Evolutionary conservation across 2,113 vertebrate genomes (phyloP), one percentile per base, ranked within the genome.

Genomic region (Chionodraco myersi): DNA sequence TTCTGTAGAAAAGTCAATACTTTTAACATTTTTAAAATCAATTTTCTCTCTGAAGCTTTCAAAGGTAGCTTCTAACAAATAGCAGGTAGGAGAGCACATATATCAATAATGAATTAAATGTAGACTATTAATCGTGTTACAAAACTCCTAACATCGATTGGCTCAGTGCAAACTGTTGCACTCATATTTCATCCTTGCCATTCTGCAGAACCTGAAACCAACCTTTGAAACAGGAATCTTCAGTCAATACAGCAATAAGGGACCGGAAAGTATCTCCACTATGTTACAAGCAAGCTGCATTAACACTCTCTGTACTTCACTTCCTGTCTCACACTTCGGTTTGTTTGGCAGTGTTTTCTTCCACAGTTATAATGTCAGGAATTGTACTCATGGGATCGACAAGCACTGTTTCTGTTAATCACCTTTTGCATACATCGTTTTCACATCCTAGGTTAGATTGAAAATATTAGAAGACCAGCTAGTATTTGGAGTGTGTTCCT

Each of bases 141-240:
- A 83, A 82, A 82, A 80, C 63, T 56, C 75, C 52, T 18, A 7
- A 23, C 70, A 88, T 91, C n/a, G 86, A 91, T 87, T 63, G 34
- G 72, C 64, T 60, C 57, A 16, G 62, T 71, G 82, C 81, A 78
- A 86, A 76, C 62, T 73, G 75, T 88, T 85, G 77, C 69, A 44
- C 85, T 90, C 72, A 48, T 88, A 63, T 92, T 91, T 85, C 89
- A 80, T 80, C 62, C 72, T 59, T 66, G 63, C 49, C 69, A 59
- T 79, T 79, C 58, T 44, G 63, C 60, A 77, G 78, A 91, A 88
- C 77, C 80, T 66, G 75, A 89, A 79, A 88, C 85, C 66, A 74
- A 71, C 62, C 61, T 88, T 89, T 88, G 80, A 80, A 86, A 89
- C 79, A 85, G 69, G 78, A 86, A 80, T 86, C 18, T 76, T 78